phyloP scores from a whole-genome alignment of 1,140 invertebrate genomes.

The Augochlora pura region DNA sequence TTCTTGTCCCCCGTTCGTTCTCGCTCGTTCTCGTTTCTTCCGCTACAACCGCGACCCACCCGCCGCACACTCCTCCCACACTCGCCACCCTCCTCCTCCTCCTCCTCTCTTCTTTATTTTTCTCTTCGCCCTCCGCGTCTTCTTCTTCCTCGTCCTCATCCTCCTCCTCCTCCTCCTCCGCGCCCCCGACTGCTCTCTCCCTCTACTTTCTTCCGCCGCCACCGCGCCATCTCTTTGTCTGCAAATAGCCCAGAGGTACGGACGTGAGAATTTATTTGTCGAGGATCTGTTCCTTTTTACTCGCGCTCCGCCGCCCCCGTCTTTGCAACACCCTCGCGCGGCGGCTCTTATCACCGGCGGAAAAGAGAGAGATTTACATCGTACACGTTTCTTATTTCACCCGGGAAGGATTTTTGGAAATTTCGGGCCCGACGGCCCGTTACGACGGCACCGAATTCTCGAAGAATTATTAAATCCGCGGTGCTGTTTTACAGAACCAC shows the following conservation, averaged over 20 bases:
- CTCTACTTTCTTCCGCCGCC: constrained; percentile 53
- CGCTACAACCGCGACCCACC: not conserved
- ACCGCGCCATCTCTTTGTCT: constrained; percentile 69
- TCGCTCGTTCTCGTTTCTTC: not conserved
- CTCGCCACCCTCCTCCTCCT: not conserved
- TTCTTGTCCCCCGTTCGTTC: no score
- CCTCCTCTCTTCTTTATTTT: not conserved
- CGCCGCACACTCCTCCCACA: not conserved
- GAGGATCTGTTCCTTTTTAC: constrained; percentile 31
- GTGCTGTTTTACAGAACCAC: no score
- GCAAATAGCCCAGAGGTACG: constrained; percentile 59
- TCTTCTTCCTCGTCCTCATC: not conserved
- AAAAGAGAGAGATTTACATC: constrained; percentile 11
- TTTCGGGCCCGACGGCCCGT: no score
- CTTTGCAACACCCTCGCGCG: not conserved
- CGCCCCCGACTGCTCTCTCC: constrained; percentile 56
- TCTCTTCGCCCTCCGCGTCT: not conserved
- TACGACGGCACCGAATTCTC: no score
- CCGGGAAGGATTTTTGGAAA: no score
- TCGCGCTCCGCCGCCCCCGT: not conserved
- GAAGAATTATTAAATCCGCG: no score
- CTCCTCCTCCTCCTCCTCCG: constrained; percentile 32
- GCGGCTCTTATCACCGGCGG: not conserved
- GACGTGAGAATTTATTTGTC: constrained; percentile 61
- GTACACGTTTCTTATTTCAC: not conserved